Percentiles rank a stretch among this genome's conserved stretches.
phyloP scores from a whole-genome alignment of 53 echinoderm and acorn worm genomes.

The Temnopleurus reevesii region DNA sequence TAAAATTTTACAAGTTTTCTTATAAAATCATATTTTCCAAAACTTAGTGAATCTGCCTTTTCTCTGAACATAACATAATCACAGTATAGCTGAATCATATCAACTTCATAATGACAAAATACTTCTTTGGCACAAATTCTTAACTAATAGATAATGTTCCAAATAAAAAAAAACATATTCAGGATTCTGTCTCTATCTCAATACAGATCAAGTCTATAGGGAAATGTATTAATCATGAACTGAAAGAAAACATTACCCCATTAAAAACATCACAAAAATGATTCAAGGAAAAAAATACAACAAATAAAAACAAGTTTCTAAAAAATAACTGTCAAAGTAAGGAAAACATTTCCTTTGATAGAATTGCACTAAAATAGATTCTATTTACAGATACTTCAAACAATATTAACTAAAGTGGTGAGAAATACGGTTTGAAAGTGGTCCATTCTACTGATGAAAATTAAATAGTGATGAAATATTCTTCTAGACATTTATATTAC shows the following conservation, averaged over 20 bases:
- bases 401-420: background rate
- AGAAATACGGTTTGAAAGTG: background rate
- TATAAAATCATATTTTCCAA: no score
- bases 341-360: background rate
- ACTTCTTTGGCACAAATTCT: no score
- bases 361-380: constrained; percentile 26
- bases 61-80: no score
- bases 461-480: no score
- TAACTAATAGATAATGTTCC: no score
- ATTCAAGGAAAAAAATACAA: background rate
- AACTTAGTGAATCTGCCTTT: no score
- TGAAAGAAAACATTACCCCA: background rate
- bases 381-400: background rate
- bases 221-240: no score
- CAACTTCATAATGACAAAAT: no score
- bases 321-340: background rate
- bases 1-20: no score
- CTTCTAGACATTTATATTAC: background rate
- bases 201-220: no score
- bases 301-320: background rate
- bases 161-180: background rate
- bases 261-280: background rate
- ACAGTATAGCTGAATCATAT: no score
- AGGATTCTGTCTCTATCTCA: background rate
- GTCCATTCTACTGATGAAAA: no score